Conservation (phyloP, 35 echinoderm and acorn worm species). For the Amphiura filiformis region DNA sequence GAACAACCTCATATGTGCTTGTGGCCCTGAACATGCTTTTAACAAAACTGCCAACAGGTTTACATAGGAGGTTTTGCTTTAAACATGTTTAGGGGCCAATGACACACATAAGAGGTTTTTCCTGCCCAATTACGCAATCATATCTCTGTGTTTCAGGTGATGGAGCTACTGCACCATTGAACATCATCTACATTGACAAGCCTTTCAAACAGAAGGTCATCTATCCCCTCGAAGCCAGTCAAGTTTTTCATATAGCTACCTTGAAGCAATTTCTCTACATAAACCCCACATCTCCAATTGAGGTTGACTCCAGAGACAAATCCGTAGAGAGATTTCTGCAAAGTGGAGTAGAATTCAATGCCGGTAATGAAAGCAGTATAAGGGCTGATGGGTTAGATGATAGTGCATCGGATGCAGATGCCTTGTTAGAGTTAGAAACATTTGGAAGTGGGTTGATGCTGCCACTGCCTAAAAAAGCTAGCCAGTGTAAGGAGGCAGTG, state of each 20-base stretch:
- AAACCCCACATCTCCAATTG: neutral
- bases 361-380: neutral
- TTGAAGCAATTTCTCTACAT: neutral
- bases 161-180: neutral
- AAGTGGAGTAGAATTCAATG: neutral
- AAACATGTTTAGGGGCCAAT: too few species aligned
- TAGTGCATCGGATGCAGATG: neutral
- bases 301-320: neutral
- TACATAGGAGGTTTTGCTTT: too few species aligned
- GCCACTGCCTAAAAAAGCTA: neutral
- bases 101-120: too few species aligned
- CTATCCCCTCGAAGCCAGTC: slow-evolving; percentile 44
- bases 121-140: too few species aligned
- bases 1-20: too few species aligned
- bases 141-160: too few species aligned
- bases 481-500: too few species aligned
- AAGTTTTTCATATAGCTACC: slow-evolving; percentile 8
- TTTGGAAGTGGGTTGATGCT: slow-evolving; percentile 12
- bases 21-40: too few species aligned
- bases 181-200: slow-evolving; percentile 26
- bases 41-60: too few species aligned
- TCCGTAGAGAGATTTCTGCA: neutral
- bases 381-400: neutral
- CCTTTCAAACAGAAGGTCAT: slow-evolving; percentile 30
- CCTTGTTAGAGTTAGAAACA: slow-evolving; percentile 20